Conservation (phyloP, 2,888 invertebrate species). For the Drosophila tripunctata region DNA sequence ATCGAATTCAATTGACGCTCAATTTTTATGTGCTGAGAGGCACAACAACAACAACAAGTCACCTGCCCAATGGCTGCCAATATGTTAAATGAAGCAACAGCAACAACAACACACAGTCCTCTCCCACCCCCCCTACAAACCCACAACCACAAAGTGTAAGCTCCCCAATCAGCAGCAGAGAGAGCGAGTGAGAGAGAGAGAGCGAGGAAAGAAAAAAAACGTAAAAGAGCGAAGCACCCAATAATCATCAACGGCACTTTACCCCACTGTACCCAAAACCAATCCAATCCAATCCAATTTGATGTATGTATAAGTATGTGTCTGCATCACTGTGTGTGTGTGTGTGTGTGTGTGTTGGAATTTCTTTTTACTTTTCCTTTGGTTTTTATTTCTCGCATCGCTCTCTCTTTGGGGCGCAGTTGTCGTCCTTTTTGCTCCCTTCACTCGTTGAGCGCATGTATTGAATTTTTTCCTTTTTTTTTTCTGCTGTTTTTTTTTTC, state of each 20-base stretch:
- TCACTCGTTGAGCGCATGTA: constrained; percentile 29
- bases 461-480: constrained; percentile 64
- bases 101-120: not conserved
- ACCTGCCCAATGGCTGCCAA: constrained; percentile 63
- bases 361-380: constrained; percentile 28
- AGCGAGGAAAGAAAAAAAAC: not conserved
- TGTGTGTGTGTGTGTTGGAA: constrained; percentile 27
- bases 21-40: constrained; percentile 74
- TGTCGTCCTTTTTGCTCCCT: constrained; percentile 60
- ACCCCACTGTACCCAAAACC: constrained; percentile 58
- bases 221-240: constrained; percentile 47
- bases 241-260: constrained; percentile 61
- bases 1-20: constrained; percentile 84
- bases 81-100: constrained; percentile 57
- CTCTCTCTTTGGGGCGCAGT: constrained; percentile 43
- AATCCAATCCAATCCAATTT: constrained; percentile 80
- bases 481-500: too few species aligned
- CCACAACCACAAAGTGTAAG: not conserved
- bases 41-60: constrained; percentile 28
- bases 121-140: not conserved
- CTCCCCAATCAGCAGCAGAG: constrained; percentile 10
- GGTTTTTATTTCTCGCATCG: constrained; percentile 19
- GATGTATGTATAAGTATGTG: constrained; percentile 43
- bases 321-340: constrained; percentile 15
- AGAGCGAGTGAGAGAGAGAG: not conserved